Conservation (phyloP, 2,888 invertebrate genomes). For the Podotricha telesiphe region DNA sequence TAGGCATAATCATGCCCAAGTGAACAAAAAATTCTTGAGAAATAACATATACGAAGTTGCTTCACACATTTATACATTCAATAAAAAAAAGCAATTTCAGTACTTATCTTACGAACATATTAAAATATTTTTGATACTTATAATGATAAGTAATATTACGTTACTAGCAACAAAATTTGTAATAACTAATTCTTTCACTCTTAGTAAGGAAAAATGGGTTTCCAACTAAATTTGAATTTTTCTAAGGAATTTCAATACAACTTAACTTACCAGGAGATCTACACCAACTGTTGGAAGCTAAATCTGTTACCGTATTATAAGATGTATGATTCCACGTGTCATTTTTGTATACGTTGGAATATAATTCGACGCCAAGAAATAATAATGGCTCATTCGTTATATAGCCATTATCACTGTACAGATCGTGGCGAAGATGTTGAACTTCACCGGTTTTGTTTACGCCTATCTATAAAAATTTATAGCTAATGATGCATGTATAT, state of each 20-base stretch:
- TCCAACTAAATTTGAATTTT: background rate
- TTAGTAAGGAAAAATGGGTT: too few relatives aligned
- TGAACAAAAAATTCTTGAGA: too few relatives aligned
- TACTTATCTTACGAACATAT: too few relatives aligned
- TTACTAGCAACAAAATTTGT: too few relatives aligned
- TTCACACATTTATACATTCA: too few relatives aligned
- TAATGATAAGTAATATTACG: too few relatives aligned
- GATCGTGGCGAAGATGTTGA: constrained; percentile 78
- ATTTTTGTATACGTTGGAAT: constrained; percentile 80
- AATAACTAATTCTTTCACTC: too few relatives aligned
- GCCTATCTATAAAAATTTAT: constrained; percentile 60
- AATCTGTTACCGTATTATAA: constrained; percentile 57
- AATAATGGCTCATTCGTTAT: constrained; percentile 74
- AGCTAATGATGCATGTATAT: background rate
- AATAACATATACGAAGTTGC: too few relatives aligned
- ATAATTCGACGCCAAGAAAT: constrained; percentile 38
- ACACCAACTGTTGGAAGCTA: constrained; percentile 52
- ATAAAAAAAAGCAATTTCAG: too few relatives aligned
- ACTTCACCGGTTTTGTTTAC: constrained; percentile 84
- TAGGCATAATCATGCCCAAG: too few relatives aligned
- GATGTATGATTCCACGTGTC: constrained; percentile 51
- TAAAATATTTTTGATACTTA: too few relatives aligned
- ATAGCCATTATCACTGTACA: constrained; percentile 79
- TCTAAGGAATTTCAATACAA: background rate
- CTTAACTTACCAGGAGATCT: constrained; percentile 52